Evolutionary conservation across 2,113 vertebrate species (phyloP).

Genomic region (Upupa epops): DNA sequence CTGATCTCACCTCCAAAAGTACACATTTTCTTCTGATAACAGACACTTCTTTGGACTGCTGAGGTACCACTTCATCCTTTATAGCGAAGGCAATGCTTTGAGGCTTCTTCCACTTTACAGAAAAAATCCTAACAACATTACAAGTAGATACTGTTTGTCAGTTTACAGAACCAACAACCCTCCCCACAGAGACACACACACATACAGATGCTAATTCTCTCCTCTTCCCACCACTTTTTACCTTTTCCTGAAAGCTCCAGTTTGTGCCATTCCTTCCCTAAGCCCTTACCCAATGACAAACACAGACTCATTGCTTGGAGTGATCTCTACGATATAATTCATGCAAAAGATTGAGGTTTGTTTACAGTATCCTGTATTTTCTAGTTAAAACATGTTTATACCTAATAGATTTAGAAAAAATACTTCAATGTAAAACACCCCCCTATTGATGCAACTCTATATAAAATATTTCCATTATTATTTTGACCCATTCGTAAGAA

Average conservation of each 20-base stretch:
- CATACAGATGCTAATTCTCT: background rate
- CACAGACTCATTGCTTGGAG: background rate
- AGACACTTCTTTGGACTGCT: constrained; percentile 82
- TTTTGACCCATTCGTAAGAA: background rate
- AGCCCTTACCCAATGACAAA: background rate
- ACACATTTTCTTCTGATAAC: constrained; percentile 91
- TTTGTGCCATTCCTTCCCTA: background rate
- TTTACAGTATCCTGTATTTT: background rate
- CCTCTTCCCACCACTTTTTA: background rate
- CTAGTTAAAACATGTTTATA: background rate
- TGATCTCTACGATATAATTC: constrained; percentile 25
- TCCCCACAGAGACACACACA: background rate
- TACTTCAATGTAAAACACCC: background rate
- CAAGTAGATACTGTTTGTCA: constrained; percentile 43
- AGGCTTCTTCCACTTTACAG: constrained; percentile 80
- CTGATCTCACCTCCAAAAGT: constrained; percentile 90
- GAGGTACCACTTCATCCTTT: constrained; percentile 72
- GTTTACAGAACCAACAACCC: background rate
- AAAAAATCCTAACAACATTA: constrained; percentile 58
- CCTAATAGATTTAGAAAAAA: background rate
- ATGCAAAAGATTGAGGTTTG: background rate
- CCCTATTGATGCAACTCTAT: background rate
- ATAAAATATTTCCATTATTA: background rate
- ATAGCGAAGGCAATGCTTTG: constrained; percentile 82
- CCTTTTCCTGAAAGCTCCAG: background rate